phyloP scores from a whole-genome alignment of 2,888 invertebrate genomes.

The Lucinisca nassula region DNA sequence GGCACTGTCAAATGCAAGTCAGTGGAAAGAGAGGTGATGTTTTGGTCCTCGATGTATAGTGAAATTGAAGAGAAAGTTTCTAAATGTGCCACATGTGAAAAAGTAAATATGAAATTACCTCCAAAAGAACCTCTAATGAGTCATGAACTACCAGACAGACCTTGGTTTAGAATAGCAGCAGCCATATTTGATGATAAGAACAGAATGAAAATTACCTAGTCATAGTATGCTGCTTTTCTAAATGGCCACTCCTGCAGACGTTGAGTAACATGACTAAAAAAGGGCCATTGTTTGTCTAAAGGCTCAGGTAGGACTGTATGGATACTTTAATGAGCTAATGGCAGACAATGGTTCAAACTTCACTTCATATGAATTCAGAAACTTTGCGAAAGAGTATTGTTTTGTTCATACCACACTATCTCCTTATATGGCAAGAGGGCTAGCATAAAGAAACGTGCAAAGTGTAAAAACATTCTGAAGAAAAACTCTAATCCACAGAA shows the following conservation, averaged over 20 bases:
- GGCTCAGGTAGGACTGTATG: conserved; percentile 8
- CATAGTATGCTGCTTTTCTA: not conserved
- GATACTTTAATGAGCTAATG: conserved; percentile 1
- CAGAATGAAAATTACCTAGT: not conserved
- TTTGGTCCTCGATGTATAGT: conserved; percentile 53
- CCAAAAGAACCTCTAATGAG: conserved; percentile 36
- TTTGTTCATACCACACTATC: conserved; percentile 27
- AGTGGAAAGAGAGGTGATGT: conserved; percentile 57
- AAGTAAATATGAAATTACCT: conserved; percentile 4
- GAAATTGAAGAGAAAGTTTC: conserved; percentile 47
- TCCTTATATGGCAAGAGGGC: conserved; percentile 24
- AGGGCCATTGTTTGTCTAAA: not conserved
- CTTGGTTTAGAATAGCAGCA: conserved; percentile 32
- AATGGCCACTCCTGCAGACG: conserved; percentile 5
- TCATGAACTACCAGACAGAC: conserved; percentile 6
- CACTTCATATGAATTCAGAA: conserved; percentile 13
- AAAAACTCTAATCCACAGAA: conserved; percentile 40
- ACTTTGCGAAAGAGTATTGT: conserved; percentile 22
- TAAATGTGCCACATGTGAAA: conserved; percentile 37
- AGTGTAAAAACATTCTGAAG: conserved; percentile 40
- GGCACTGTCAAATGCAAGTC: conserved; percentile 58
- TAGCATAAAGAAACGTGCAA: conserved; percentile 39
- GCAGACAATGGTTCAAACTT: conserved; percentile 7
- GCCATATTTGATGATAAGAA: conserved; percentile 36
- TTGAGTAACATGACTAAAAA: conserved; percentile 11